A percentile compares a stretch with the other conserved stretches of the same genome.
phyloP scores from a whole-genome alignment of 2,797 vertebrate species.

The Garrulus glandarius region DNA sequence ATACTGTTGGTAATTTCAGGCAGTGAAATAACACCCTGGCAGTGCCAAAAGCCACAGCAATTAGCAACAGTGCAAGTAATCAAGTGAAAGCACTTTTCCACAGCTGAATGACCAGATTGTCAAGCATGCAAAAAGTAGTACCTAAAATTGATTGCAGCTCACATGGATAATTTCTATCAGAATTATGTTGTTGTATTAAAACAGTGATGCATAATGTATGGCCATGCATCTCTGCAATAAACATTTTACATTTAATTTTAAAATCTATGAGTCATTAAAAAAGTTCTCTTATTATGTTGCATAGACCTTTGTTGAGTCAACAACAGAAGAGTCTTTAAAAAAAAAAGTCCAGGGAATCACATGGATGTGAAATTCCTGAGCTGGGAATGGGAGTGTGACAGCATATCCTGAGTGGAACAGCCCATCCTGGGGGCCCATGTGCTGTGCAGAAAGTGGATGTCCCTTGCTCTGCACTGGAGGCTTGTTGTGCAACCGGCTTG shows the following conservation, averaged over 20 bases:
- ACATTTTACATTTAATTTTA: conserved; percentile 67
- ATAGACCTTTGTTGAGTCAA: conserved; percentile 28
- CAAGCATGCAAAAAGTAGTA: conserved; percentile 21
- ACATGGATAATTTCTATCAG: conserved; percentile 56
- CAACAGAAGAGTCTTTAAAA: neutral
- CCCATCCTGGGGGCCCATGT: neutral
- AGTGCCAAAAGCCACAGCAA: conserved; percentile 61
- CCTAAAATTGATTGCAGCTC: conserved; percentile 61
- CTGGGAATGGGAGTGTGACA: neutral
- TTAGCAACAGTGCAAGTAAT: conserved; percentile 53
- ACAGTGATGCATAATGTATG: conserved; percentile 45
- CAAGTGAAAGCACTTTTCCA: conserved; percentile 61
- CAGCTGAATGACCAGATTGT: conserved; percentile 47
- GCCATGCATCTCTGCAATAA: conserved; percentile 23
- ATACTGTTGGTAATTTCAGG: neutral
- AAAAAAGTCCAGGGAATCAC: neutral
- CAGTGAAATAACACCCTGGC: neutral
- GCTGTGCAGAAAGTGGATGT: neutral
- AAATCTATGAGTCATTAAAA: conserved; percentile 65
- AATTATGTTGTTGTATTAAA: conserved; percentile 46
- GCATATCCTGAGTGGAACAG: neutral
- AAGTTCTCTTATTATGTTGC: conserved; percentile 47
- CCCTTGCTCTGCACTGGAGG: neutral
- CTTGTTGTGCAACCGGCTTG: neutral
- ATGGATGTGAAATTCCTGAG: neutral